Evolutionary conservation across 2,888 invertebrate species (phyloP), one percentile per base, ranked within the genome.

Genomic region (Tricholauxania praeusta): DNA sequence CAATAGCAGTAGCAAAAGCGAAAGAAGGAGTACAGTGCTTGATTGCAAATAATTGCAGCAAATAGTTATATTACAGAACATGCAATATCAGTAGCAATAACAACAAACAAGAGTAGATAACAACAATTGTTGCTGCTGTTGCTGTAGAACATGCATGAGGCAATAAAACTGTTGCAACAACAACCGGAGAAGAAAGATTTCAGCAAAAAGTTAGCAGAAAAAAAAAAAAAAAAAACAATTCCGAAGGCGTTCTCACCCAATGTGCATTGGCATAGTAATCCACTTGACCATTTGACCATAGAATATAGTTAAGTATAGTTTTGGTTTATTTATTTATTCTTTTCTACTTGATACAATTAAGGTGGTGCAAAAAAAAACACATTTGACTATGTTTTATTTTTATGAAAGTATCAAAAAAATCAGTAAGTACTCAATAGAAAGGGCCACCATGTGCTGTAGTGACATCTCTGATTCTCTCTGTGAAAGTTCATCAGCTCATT

Each of bases 261-360:
- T 76, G 77, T 73, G 72, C 77, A 66, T 77, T 83, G 83, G 83
- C 85, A 80, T 76, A 82, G 80, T 83, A 80, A 84, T 80, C 85
- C 82, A 84, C 80, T 84, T 84, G 85, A 82, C 80, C 85, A 84
- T 78, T 84, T 85, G 82, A 84, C 82, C 84, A 82, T 84, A 79
- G 79, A 80, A 82, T 82, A 72, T 74, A n/a, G 39, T 82, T 81
- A 77, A 80, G 81, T 81, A 81, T 65, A 75, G 63, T 71, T 51
- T 39, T 10, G 1, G 39, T 39, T 39, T 39, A 39, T 39, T 39
- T 39, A 39, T 39, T 39, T 39, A 39, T 39, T 39, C 39, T 39
- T 39, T 39, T 39, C 10, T 10, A 39, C 10, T 10, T 39, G 10
- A 10, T 10, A 10, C 39, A 39, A 4, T 39, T 39, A 68, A 57